phyloP scores from a whole-genome alignment of 2,888 invertebrate species.

The Melolontha melolontha region DNA sequence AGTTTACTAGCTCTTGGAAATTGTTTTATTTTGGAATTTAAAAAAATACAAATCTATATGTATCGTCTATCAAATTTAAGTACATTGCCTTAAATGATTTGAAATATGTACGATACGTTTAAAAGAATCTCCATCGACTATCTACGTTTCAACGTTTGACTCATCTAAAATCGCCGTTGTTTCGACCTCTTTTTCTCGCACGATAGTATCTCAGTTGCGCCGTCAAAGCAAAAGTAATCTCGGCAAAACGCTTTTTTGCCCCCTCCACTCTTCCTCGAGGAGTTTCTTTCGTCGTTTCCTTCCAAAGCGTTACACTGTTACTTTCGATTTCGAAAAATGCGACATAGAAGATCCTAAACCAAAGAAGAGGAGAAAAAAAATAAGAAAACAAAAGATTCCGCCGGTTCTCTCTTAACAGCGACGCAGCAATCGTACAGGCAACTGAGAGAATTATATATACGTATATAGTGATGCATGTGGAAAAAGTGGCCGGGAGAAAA shows the following conservation, averaged over 20 bases:
- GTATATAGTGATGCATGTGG: background rate
- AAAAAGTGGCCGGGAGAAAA: slow-evolving; percentile 3
- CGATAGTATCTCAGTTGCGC: slow-evolving; percentile 17
- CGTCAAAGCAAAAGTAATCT: slow-evolving; percentile 36
- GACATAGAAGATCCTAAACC: no score
- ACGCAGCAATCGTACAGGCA: background rate
- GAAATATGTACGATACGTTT: no score
- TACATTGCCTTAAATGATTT: no score
- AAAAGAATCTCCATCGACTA: slow-evolving; percentile 2
- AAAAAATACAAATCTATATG: no score
- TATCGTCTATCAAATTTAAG: no score
- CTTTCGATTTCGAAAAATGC: background rate
- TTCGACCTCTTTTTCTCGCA: background rate
- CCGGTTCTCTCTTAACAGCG: no score
- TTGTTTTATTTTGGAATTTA: no score
- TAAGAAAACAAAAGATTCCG: slow-evolving; percentile 4
- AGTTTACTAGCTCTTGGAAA: no score
- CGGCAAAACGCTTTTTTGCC: slow-evolving; percentile 19
- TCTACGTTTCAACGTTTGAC: background rate
- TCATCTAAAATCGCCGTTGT: slow-evolving; percentile 20
- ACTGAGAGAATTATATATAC: slow-evolving; percentile 12
- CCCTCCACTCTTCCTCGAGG: background rate
- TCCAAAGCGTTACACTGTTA: background rate
- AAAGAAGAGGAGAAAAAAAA: background rate
- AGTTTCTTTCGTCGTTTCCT: background rate